Conservation (phyloP, 2,113 vertebrate genomes). For the Numida meleagris region DNA sequence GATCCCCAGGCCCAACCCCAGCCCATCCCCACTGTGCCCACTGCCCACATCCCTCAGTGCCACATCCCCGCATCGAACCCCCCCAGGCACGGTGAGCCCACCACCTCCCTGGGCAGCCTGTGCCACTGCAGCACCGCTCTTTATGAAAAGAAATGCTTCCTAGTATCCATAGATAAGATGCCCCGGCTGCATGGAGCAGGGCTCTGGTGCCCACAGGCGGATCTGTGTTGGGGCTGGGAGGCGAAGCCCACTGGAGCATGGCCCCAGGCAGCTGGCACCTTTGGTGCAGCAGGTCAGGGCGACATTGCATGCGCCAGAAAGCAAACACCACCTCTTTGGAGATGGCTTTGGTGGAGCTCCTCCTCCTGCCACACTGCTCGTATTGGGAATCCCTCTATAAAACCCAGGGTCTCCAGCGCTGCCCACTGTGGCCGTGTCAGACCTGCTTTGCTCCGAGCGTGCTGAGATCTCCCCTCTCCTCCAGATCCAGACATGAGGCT, state of each 20-base stretch:
- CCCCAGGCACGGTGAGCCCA: no score
- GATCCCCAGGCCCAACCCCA: no score
- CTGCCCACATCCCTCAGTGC: no score
- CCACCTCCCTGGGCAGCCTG: no score
- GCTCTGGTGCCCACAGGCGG: neutral
- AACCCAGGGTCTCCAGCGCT: neutral
- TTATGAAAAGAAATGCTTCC: no score
- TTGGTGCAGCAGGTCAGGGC: neutral
- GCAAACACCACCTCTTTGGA: neutral
- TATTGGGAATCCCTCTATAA: constrained; percentile 26
- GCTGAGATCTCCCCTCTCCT: neutral
- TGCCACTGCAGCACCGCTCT: no score
- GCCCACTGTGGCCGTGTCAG: neutral
- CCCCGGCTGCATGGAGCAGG: neutral
- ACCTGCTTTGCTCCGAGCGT: fast-evolving
- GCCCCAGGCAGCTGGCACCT: neutral
- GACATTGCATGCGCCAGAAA: neutral
- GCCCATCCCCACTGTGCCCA: no score
- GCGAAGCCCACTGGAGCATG: neutral
- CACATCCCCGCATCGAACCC: no score
- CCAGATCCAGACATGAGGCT: constrained; percentile 47
- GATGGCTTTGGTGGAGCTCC: neutral
- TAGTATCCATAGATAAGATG: no score
- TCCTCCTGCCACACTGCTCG: fast-evolving
- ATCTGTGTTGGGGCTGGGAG: neutral